Conservation (phyloP, 2,113 vertebrate species). For the Corythoichthys intestinalis region DNA sequence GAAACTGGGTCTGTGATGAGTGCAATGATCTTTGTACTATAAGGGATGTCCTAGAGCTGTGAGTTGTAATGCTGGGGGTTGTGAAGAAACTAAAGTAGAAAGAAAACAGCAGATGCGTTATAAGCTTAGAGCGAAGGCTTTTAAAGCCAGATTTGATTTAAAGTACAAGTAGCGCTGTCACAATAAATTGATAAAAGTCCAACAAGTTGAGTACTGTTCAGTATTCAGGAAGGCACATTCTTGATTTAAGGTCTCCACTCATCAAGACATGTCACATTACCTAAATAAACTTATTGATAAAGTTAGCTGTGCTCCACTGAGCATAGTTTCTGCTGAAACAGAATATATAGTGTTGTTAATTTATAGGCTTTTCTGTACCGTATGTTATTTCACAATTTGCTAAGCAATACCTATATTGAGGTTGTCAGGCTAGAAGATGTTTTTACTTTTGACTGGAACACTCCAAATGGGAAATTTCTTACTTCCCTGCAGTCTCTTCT, state of each 20-base stretch:
- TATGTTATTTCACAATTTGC: background rate
- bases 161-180: background rate
- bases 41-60: constrained; percentile 15
- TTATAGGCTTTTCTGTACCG: background rate
- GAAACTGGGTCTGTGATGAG: constrained; percentile 46
- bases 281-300: too few species aligned
- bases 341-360: background rate
- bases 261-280: too few species aligned
- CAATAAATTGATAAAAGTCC: too few species aligned
- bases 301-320: too few species aligned
- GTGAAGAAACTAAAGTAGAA: background rate
- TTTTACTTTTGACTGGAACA: background rate
- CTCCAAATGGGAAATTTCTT: background rate
- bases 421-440: background rate
- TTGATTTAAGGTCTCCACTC: too few species aligned
- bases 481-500: background rate
- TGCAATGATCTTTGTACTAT: constrained; percentile 21
- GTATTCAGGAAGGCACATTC: too few species aligned
- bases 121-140: constrained; percentile 1
- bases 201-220: too few species aligned
- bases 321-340: too few species aligned
- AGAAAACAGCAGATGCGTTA: constrained; percentile 5
- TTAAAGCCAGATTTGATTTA: constrained; percentile 5
- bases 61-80: constrained; percentile 20
- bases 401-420: background rate